Base-by-base conservation (phyloP, 2,797 vertebrate species). In the Pagetopsis macropterus region DNA sequence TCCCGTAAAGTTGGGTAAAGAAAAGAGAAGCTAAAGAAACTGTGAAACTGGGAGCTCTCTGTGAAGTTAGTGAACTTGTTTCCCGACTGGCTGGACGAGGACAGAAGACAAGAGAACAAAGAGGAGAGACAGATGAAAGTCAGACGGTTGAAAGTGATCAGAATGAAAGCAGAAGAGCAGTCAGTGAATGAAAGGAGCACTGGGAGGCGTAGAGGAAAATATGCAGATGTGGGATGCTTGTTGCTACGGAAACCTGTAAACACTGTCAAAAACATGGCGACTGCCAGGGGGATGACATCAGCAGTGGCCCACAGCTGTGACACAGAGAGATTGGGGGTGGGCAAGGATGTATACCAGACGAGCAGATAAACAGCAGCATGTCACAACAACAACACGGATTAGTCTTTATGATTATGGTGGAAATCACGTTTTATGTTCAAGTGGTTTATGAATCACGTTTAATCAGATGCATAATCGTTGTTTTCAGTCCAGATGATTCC, bases 191-290 rank as follows among this genome's bases (percentile, higher is more conserved):
- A 64, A 67, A 64, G 13, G 56, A 79, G 45, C 45, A 43, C 63
- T 64, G 19, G 27, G 61, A 58, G 65, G 59, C 55, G 44, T 48
- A 63, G 69, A 76, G 84, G 69, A 82, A 81, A 78, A 80, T 79
- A 91, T 91, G 84, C 91, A 93, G 93, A 94, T 94, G 93, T 93
- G 88, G 79, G 92, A 92, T 91, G 87, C 88, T 89, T 88, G 93
- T 94, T 89, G 92, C 91, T 65, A 84, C 31, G 81, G 88, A 72
- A 81, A 82, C 75, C 1, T 5, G 68, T 88, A 94, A 94, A 95
- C 91, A 94, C 75, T 19, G 75, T 90, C 85, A 91, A 90, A 94
- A 94, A 94, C 94, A 95, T 82, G 83, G 83, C 50, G 17, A 13
- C 73, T 80, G 93, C 94, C 94, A 92, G 83, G 81, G 37, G 12